Evolutionary conservation across 2,888 invertebrate genomes (phyloP).

Genomic region (Himalopsyche anomala): DNA sequence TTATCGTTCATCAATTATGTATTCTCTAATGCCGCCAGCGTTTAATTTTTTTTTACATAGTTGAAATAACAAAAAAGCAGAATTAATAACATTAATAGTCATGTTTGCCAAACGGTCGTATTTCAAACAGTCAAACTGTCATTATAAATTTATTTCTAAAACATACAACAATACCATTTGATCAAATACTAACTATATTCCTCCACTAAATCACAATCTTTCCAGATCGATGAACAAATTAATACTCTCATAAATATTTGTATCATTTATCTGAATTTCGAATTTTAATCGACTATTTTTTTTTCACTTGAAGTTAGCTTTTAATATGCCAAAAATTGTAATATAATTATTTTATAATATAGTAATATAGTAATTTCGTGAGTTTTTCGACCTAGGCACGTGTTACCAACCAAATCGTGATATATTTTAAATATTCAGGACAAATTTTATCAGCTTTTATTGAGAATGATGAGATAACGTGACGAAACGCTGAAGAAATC

Average conservation of each 20-base stretch:
- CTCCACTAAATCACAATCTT: not conserved
- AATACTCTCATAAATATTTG: no score
- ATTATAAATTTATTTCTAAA: slow-evolving; percentile 41
- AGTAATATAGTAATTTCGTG: no score
- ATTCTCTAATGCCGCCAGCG: not conserved
- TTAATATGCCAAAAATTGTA: not conserved
- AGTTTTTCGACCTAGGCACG: not conserved
- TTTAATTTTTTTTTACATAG: not conserved
- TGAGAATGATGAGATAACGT: not conserved
- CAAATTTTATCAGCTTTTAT: not conserved
- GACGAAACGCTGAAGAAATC: not conserved
- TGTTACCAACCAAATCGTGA: slow-evolving; percentile 32
- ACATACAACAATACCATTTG: slow-evolving; percentile 35
- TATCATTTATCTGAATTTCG: no score
- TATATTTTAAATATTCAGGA: not conserved
- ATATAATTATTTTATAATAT: not conserved
- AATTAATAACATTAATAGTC: not conserved
- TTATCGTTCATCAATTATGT: not conserved
- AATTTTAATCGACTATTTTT: no score
- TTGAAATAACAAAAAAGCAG: not conserved
- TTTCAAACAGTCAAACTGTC: slow-evolving; percentile 29
- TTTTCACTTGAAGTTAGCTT: no score
- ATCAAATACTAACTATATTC: slow-evolving; percentile 36
- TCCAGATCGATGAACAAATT: no score
- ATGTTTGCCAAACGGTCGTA: not conserved